Evolutionary conservation across 2,888 invertebrate species (phyloP).

Genomic region (Andrena flavipes): DNA sequence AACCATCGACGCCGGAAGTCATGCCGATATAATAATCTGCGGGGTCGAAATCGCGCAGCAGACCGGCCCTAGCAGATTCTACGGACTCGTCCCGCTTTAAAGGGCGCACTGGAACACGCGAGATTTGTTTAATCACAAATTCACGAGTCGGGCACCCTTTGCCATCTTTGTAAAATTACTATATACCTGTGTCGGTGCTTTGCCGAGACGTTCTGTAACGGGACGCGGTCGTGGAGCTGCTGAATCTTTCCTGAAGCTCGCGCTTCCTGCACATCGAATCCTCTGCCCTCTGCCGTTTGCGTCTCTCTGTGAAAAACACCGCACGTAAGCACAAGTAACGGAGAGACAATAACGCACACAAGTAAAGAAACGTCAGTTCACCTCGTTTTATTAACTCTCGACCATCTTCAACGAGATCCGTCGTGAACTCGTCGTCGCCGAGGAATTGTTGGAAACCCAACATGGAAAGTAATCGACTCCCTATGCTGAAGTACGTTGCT

Average conservation of each 20-base stretch:
- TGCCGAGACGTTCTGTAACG: constrained; percentile 84
- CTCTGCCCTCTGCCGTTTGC: constrained; percentile 92
- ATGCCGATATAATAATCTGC: constrained; percentile 88
- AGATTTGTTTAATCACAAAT: neutral
- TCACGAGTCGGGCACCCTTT: neutral
- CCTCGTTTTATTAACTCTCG: constrained; percentile 95
- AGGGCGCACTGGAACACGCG: constrained; percentile 84
- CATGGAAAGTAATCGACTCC: constrained; percentile 94
- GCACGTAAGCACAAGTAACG: neutral
- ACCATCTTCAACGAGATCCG: constrained; percentile 97
- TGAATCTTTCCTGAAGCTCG: constrained; percentile 90
- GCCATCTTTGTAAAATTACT: neutral
- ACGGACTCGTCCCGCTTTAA: constrained; percentile 86
- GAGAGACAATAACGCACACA: neutral
- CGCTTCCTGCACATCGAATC: constrained; percentile 91
- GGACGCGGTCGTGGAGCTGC: constrained; percentile 80
- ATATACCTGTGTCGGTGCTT: constrained; percentile 85
- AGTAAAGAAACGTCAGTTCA: constrained; percentile 77
- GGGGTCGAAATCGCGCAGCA: constrained; percentile 91
- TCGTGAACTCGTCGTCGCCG: constrained; percentile 96
- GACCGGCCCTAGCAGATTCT: constrained; percentile 92
- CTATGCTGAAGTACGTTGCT: constrained; percentile 97
- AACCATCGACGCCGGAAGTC: constrained; percentile 79
- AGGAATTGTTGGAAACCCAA: constrained; percentile 99
- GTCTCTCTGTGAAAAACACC: constrained; percentile 88